Base-by-base conservation (phyloP, 2,113 vertebrate genomes). In the Solea solea region DNA sequence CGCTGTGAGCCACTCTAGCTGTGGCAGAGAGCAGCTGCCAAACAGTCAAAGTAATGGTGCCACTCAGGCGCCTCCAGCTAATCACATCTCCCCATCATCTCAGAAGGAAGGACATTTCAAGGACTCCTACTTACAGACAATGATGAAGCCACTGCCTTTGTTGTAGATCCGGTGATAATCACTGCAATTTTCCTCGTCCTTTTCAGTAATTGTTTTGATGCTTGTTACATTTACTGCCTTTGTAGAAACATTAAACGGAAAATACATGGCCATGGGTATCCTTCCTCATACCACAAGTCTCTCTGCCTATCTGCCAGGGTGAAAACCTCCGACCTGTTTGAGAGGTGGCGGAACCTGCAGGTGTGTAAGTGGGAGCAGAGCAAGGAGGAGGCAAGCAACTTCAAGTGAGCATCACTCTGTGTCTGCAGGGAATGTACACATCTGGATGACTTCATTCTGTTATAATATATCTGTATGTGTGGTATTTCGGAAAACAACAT, bases 311-410 rank as follows among this genome's bases (percentile, higher is more conserved):
- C 69, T 77, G 62, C 70, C 76, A 99, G 97, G 97, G 96, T 98
- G 81, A 99, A 98, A 89, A 96, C 97, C 65, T 96, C 95, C 0
- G 97, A 99, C 54, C 91, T 99, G 85, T 98, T 98, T 86, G 97
- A 99, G 81, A 94, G 97, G 69, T 99, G 97, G 97, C 93, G 94
- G 78, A 97, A 94, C 85, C 93, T 99, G 57, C 97, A 98, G 92
- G 93, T 96, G 85, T 99, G 97, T 92, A 95, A 93, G 69, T 99
- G 97, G 97, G 94, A 95, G 55, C 95, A 96, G 93, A 96, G 95
- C 88, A 93, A 95, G 80, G 95, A 95, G 2, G 96, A 97, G 90
- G 93, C 95, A 59, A 95, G 93, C 82, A 94, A 94, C 80, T 98
- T 98, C 93, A 99, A 96, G 97, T 99, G 92, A 91, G 94, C 42